phyloP scores from a whole-genome alignment of 2,888 invertebrate genomes.

The Gastracanthus pulcherrimus region DNA sequence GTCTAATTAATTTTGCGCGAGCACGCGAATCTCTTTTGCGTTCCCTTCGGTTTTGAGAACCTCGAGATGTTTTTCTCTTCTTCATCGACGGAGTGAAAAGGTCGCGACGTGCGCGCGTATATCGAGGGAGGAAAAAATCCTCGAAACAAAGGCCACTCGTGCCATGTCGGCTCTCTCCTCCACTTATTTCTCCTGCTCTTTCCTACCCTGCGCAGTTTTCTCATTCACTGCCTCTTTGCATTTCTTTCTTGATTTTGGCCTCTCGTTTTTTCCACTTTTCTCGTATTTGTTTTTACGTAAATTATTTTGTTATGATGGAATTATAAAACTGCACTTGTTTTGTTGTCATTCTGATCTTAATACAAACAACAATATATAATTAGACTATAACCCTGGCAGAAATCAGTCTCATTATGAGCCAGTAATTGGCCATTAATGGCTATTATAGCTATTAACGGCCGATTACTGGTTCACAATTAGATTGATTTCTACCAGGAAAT shows the following conservation, averaged over 20 bases:
- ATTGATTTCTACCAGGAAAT: too few species aligned
- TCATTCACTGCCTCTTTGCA: neutral
- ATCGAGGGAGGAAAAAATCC: constrained; percentile 22
- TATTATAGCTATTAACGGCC: too few species aligned
- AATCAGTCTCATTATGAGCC: too few species aligned
- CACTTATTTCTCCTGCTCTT: neutral
- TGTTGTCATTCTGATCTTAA: too few species aligned
- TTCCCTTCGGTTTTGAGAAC: neutral
- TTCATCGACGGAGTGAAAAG: neutral
- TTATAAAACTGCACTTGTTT: too few species aligned
- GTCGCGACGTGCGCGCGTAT: neutral
- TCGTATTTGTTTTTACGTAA: too few species aligned
- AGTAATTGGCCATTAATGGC: too few species aligned
- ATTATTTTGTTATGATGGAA: too few species aligned
- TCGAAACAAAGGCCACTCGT: constrained; percentile 32
- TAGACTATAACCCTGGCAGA: too few species aligned
- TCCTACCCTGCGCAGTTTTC: neutral
- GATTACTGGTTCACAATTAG: too few species aligned
- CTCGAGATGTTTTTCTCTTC: neutral
- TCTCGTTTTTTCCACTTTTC: neutral
- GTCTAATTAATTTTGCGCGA: constrained; percentile 44
- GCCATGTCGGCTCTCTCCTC: neutral
- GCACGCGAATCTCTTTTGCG: neutral
- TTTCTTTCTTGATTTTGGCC: neutral
- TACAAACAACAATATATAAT: too few species aligned